Base-by-base conservation (phyloP, 2,113 vertebrate genomes). In the Aegithalos caudatus region DNA sequence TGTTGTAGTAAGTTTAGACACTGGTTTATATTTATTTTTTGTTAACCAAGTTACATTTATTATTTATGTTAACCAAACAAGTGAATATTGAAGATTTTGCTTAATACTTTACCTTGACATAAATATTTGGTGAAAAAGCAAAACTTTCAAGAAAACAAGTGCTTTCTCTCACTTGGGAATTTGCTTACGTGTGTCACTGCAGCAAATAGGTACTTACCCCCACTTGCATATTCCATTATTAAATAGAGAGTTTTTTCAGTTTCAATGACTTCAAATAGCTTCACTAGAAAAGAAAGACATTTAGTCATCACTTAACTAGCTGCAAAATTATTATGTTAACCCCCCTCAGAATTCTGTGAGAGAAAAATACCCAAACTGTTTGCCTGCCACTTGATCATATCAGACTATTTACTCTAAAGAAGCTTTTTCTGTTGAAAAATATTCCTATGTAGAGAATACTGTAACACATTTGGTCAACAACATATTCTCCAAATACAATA, bases 171-270 rank as follows among this genome's bases (percentile, higher is more conserved):
- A 88, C 51, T 42, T 19, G 37, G 28, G 53, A 79, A 61, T 57
- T 40, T 73, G 40, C 58, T 96, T 60, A 22, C 16, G 1, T 10
- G 6, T 33, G 18, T 7, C 50, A 58, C 31, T 50, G 29, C 62
- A 42, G 67, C 45, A 85, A n/a, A 83, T 19, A 96, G 29, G 18
- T 85, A 96, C 99, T 99, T 98, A 99, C 99, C 99, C 97, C 99
- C 99, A 65, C 99, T 99, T 91, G 99, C 99, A 95, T 99, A 99
- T 92, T 99, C 99, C 99, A 99, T 99, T 95, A 99, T 98, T 98
- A 99, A 98, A 98, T 99, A 99, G 65, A 99, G 99, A 25, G 99
- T 99, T 98, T 99, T 99, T 98, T 99, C 99, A 12, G 99, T 99
- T 98, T 99, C 99, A 73, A 99, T 99, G 94, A 99, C 99, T 97